These are phyloP conservation scores for Melanostoma scalare DNA, from an alignment of 2,888 invertebrate species.

Conservation along the genomic window DNA sequence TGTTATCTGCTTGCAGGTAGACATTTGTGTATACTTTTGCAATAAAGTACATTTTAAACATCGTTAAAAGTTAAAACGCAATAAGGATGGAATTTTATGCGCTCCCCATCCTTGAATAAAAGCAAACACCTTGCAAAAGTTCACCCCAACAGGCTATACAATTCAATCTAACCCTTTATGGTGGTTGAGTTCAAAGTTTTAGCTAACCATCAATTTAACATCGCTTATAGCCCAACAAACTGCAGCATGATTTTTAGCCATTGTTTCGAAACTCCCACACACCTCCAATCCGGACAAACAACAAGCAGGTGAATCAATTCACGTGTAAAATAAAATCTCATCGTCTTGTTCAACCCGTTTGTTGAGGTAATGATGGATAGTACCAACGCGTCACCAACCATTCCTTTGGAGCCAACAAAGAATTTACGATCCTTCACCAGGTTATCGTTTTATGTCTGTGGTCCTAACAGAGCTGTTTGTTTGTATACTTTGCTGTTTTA, in stretches of 20 bases:
- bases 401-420: slow-evolving; percentile 36
- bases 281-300: background rate
- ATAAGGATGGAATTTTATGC: slow-evolving; percentile 50
- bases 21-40: slow-evolving; percentile 20
- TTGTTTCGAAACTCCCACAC: background rate
- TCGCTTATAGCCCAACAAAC: background rate
- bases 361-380: slow-evolving; percentile 16
- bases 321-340: slow-evolving; percentile 56
- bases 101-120: slow-evolving; percentile 1
- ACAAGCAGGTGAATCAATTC: slow-evolving; percentile 35
- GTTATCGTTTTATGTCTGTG: slow-evolving; percentile 41
- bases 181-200: slow-evolving; percentile 17
- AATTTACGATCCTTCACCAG: slow-evolving; percentile 57
- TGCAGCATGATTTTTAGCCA: background rate
- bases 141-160: too few relatives aligned
- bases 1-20: slow-evolving; percentile 3
- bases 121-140: too few relatives aligned
- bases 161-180: slow-evolving; percentile 2
- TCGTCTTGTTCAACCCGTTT: slow-evolving; percentile 55
- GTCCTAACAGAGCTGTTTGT: slow-evolving; percentile 19
- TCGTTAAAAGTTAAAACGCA: slow-evolving; percentile 56
- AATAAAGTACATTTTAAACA: slow-evolving; percentile 50
- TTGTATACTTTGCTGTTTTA: slow-evolving; percentile 33
- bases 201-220: slow-evolving; percentile 4
- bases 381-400: slow-evolving; percentile 31